A percentile compares a stretch with the other conserved stretches of the same genome.
These are phyloP conservation scores for Muntiacus reevesi DNA, from an alignment of 2,113 vertebrate genomes.

Conservation along the genomic window DNA sequence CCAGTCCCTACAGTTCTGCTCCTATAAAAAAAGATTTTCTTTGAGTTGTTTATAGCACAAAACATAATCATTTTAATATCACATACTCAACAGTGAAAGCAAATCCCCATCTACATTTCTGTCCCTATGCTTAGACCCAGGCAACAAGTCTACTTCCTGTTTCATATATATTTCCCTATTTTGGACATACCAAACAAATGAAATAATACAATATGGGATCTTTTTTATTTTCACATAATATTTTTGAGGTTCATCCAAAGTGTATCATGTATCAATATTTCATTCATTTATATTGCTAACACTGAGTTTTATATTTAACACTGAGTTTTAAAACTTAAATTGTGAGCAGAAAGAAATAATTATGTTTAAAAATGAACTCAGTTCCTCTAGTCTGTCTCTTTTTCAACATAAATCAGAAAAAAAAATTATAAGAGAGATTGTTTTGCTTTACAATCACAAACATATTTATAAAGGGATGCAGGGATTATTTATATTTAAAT, in stretches of 20 bases:
- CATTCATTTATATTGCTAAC: not conserved
- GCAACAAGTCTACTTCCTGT: not conserved
- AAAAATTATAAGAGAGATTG: not conserved
- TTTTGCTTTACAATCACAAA: not conserved
- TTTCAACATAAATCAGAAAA: not conserved
- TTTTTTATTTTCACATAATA: not conserved
- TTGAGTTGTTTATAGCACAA: not conserved
- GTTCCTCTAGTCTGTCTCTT: not conserved
- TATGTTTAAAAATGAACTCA: not conserved
- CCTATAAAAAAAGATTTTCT: not conserved
- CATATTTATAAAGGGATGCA: not conserved
- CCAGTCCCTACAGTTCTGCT: not conserved
- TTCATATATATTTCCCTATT: not conserved
- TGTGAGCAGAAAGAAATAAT: not conserved
- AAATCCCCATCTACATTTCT: not conserved
- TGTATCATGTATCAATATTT: not conserved
- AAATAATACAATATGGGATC: not conserved
- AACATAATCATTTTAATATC: not conserved
- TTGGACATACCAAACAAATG: not conserved
- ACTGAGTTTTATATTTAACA: not conserved
- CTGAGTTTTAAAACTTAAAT: not conserved
- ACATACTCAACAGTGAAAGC: not conserved
- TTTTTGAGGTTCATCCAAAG: not conserved
- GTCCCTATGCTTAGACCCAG: not conserved
- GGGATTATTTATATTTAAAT: not conserved